A percentile compares a stretch with the other conserved stretches of the same genome.
phyloP scores from a whole-genome alignment of 2,113 vertebrate genomes.

The Neoarius graeffei region DNA sequence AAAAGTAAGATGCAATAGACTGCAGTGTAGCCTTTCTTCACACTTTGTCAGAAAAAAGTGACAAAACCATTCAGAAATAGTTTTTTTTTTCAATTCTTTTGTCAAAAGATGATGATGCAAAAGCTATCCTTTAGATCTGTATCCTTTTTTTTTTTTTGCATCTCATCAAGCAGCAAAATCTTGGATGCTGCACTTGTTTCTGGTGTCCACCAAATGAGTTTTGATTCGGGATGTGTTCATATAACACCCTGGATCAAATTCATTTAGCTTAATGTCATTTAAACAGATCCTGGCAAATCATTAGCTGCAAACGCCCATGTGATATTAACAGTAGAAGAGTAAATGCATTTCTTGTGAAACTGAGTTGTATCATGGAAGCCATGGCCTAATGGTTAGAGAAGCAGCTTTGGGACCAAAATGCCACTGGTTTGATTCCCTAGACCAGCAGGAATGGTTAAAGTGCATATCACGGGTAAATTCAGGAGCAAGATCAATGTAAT shows the following conservation, averaged over 20 bases:
- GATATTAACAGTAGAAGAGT: constrained; percentile 6
- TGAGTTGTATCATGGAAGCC: constrained; percentile 31
- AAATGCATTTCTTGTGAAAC: constrained; percentile 11
- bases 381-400: too few relatives aligned
- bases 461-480: too few relatives aligned
- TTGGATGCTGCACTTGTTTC: background rate
- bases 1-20: constrained; percentile 37
- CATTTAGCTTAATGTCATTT: constrained; percentile 1
- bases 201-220: constrained; percentile 9
- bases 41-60: constrained; percentile 33
- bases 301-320: background rate
- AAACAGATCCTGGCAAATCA: background rate
- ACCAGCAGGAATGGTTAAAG: too few relatives aligned
- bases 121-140: constrained; percentile 1
- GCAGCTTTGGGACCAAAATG: too few relatives aligned
- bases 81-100: background rate
- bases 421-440: too few relatives aligned
- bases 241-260: background rate
- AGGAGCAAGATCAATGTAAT: too few relatives aligned
- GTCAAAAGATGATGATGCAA: constrained; percentile 26
- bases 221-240: constrained; percentile 12
- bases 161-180: background rate
- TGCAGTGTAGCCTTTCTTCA: constrained; percentile 20
- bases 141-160: background rate
- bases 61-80: constrained; percentile 44